Base-by-base conservation (phyloP, 2,113 vertebrate species). In the Rhabdomys dilectus region DNA sequence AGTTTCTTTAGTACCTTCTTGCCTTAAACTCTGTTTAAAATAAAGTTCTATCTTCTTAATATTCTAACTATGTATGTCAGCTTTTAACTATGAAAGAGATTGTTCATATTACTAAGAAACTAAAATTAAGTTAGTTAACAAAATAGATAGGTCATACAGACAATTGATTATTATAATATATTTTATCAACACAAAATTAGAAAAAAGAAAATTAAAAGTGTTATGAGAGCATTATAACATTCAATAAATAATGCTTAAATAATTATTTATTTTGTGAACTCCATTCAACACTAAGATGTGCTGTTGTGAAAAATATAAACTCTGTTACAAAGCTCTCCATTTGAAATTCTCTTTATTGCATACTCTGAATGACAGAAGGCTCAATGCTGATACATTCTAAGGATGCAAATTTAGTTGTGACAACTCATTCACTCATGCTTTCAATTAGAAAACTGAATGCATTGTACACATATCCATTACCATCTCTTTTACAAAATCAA, bases 161-260 rank as follows among this genome's bases (percentile, higher is more conserved):
- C 95, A 86, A 86, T 76, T 85, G 72, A 96, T 42, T 85, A 86
- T 94, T 96, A 68, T 87, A 70, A 73, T 36, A 51, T 36, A 94
- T 84, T 88, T 68, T 36, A 96, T 68, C 39, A 98, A 94, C 42
- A 96, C 70, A 97, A 95, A 53, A 42, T 88, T 95, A 24, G 70
- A 93, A 97, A 97, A n/a, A 16, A 88, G 31, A 17, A 77, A 76
- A 89, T 68, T 88, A 68, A 89, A 96, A 75, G 73, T 45, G 29
- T 77, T 86, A 70, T 97, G 77, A 96, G 87, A 53, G 17, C 86
- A 72, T 29, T 81, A 93, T 91, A 70, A 87, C 73, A 96, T 66
- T 12, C 1, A 88, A 53, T 96, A 62, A 39, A 10, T 76, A 96
- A 96, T 97, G 97, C 29, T 96, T 94, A 94, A 98, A 97, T 78